Conservation (phyloP, 2,113 vertebrate species). For the Benitochromis conjunctus region DNA sequence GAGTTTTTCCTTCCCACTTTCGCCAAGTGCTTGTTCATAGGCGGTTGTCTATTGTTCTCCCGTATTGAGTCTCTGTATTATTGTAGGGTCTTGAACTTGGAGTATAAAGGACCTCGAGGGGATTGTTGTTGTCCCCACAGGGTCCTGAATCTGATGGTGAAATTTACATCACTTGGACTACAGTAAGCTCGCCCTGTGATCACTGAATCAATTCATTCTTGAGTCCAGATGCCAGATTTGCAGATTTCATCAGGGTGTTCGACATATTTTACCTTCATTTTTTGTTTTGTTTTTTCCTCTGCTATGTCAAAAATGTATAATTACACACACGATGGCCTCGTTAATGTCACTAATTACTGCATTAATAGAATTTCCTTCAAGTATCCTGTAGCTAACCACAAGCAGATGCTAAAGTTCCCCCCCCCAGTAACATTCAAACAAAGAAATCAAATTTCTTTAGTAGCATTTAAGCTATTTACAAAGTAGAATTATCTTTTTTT, state of each 20-base stretch:
- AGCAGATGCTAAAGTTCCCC: not conserved
- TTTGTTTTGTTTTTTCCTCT: not conserved
- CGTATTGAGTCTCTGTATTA: not conserved
- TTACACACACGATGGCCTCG: not conserved
- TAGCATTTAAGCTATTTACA: not conserved
- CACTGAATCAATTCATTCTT: not conserved
- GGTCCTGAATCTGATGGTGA: accelerated
- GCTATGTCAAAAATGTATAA: not conserved
- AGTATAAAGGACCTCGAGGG: not conserved
- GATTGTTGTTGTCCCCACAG: accelerated
- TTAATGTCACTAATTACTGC: not conserved
- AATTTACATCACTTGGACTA: not conserved
- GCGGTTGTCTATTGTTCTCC: accelerated
- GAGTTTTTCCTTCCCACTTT: not conserved
- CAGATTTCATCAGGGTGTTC: not conserved
- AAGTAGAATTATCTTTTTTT: not conserved
- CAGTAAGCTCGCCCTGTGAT: not conserved
- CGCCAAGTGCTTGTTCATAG: not conserved
- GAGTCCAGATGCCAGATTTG: not conserved
- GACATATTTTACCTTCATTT: accelerated
- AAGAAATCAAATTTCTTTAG: too few species aligned
- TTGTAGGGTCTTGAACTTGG: not conserved
- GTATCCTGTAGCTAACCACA: not conserved
- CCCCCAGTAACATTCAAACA: too few species aligned
- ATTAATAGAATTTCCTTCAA: not conserved